A percentile compares a stretch with the other conserved stretches of the same genome.
Conservation (phyloP, 2,797 vertebrate genomes). For the Mormyrus proboscirostris region DNA sequence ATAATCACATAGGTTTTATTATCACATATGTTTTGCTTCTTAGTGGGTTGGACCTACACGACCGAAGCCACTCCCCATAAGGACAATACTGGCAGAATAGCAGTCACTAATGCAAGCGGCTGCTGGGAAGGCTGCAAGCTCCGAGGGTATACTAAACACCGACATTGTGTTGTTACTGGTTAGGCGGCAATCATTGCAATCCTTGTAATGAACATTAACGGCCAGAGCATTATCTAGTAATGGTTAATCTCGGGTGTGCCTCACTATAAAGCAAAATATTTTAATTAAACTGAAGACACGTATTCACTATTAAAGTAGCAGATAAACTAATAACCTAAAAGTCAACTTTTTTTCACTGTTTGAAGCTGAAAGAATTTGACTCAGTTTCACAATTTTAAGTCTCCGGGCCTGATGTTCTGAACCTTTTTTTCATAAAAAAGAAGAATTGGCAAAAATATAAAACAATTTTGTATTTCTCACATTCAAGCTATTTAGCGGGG, state of each 20-base stretch:
- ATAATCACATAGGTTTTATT: neutral
- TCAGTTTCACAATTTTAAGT: neutral
- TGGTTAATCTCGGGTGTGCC: neutral
- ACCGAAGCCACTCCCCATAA: conserved; percentile 29
- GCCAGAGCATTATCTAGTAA: neutral
- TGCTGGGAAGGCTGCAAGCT: neutral
- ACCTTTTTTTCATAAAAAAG: neutral
- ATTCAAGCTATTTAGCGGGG: neutral
- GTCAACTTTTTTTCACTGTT: neutral
- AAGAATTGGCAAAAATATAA: neutral
- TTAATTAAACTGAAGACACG: neutral
- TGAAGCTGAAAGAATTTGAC: neutral
- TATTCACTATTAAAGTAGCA: neutral
- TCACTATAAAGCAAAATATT: neutral
- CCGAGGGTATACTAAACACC: neutral
- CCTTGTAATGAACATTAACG: neutral
- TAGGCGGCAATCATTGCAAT: neutral
- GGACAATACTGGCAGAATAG: conserved; percentile 11
- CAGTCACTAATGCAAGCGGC: neutral
- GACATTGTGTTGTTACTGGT: neutral
- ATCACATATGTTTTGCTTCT: conserved; percentile 15
- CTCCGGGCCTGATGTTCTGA: neutral
- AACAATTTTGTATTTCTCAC: neutral
- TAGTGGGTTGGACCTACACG: conserved; percentile 32
- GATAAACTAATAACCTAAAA: neutral